Evolutionary conservation across 2,888 invertebrate species (phyloP).

Genomic region (Machimus rusticus): DNA sequence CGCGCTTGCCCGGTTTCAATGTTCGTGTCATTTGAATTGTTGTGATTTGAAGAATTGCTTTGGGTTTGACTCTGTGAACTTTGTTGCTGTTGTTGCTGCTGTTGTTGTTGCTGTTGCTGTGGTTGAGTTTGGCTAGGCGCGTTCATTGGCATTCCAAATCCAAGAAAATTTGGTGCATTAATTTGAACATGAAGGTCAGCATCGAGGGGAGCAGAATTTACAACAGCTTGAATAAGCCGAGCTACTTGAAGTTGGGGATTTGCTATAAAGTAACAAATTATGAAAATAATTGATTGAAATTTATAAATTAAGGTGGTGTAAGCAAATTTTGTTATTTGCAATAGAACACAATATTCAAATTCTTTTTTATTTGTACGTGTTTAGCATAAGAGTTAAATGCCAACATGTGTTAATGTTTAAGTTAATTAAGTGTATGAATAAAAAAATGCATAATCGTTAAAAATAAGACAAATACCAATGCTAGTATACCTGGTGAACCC

Average conservation of each 20-base stretch:
- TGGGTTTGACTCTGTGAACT: not conserved
- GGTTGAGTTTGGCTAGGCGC: constrained; percentile 61
- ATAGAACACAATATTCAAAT: not conserved
- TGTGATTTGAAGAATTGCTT: not conserved
- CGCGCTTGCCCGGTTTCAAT: constrained; percentile 56
- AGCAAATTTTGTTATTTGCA: not conserved
- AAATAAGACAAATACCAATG: not conserved
- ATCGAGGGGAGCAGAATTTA: constrained; percentile 59
- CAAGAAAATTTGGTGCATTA: constrained; percentile 58
- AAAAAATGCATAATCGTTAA: not conserved
- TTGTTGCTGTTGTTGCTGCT: constrained; percentile 33
- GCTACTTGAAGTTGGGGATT: constrained; percentile 59
- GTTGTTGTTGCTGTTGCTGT: constrained; percentile 48
- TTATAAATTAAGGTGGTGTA: not conserved
- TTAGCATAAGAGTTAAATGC: not conserved
- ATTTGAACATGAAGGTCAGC: constrained; percentile 61
- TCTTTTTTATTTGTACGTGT: not conserved
- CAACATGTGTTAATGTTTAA: not conserved
- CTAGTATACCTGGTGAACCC: not conserved
- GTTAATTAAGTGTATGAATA: not conserved
- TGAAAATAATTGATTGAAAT: not conserved
- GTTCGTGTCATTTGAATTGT: constrained; percentile 3
- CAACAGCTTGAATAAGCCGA: constrained; percentile 60
- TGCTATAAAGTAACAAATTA: constrained; percentile 51
- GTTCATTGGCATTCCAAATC: constrained; percentile 58